Base-by-base conservation (phyloP, 2,888 invertebrate species). In the Hanleya hanleyi region DNA sequence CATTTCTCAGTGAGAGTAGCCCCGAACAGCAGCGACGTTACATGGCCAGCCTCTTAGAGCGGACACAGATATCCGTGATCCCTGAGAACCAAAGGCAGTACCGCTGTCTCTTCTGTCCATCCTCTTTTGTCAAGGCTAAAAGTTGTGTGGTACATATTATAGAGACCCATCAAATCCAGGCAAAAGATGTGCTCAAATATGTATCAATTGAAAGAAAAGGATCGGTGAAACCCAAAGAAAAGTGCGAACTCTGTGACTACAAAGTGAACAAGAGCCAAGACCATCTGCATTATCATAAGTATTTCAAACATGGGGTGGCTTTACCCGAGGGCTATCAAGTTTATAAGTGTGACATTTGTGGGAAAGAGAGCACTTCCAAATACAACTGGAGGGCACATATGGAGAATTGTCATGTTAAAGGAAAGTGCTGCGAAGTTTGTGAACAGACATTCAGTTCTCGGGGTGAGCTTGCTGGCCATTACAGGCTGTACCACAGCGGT, bases 241-340 rank as follows among this genome's bases (percentile, higher is more conserved):
- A 64, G 22, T 87, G 87, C 75, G 84, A 84, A 67, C 79, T 84
- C n/a, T 87, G 87, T 79, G 86, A 86, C 35, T 87, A 85, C 73
- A 78, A 77, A 37, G 82, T 84, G 6, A 85, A 84, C 66, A 84
- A 86, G 4, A 83, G 80, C 38, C 81, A 81, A 41, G 81, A 84
- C 70, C 86, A 86, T 71, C 82, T 87, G 62, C 86, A 86, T 73
- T 84, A 82, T 75, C 87, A 87, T 76, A 84, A 83, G 69, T 86
- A 87, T 69, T 86, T 87, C 75, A 75, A 81, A 61, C 87, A 87
- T 71, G 83, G 83, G 1, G 77, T 85, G 22, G 82, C 86, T 0
- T 74, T 87, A 18, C 87, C 87, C 6, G 77, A 83, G 69, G 86
- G 85, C 33, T 85, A 84, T 83, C 79, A 81, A 22, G 80, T 83